Percentiles rank a stretch among this genome's conserved stretches.
Evolutionary conservation across 2,888 invertebrate species (phyloP).

Genomic region (Sphaerophoria rueppellii): DNA sequence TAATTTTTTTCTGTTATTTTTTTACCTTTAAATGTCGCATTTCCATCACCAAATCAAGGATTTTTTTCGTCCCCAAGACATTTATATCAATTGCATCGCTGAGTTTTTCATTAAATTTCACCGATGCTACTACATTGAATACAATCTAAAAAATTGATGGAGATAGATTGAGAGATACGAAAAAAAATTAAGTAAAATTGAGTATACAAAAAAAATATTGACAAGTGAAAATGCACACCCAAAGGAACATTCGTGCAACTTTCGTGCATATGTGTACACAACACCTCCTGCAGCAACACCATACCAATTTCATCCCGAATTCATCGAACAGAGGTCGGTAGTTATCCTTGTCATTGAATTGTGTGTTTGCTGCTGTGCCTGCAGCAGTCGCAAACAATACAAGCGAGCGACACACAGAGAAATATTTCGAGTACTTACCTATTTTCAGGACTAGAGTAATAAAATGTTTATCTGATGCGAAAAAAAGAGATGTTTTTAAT

Average conservation of each 20-base stretch:
- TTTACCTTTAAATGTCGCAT: slow-evolving; percentile 81
- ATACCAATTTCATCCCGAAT: neutral
- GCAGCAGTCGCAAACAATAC: slow-evolving; percentile 21
- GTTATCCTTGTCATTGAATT: slow-evolving; percentile 66
- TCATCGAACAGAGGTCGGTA: slow-evolving; percentile 9
- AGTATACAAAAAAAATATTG: slow-evolving; percentile 62
- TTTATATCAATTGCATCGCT: slow-evolving; percentile 82
- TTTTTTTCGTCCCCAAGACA: slow-evolving; percentile 82
- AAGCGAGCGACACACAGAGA: slow-evolving; percentile 8
- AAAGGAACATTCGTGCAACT: slow-evolving; percentile 63
- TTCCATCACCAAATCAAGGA: slow-evolving; percentile 81
- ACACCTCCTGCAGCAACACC: neutral
- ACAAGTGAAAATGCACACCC: slow-evolving; percentile 15
- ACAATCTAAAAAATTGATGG: slow-evolving; percentile 78
- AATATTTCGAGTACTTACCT: slow-evolving; percentile 33
- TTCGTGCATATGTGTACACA: slow-evolving; percentile 25
- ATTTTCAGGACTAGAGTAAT: slow-evolving; percentile 71
- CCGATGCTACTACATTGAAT: slow-evolving; percentile 82
- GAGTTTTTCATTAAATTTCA: slow-evolving; percentile 82
- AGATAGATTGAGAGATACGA: slow-evolving; percentile 67
- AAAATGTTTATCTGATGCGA: slow-evolving; percentile 70
- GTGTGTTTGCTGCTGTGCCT: slow-evolving; percentile 37
- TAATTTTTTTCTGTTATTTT: slow-evolving; percentile 17
- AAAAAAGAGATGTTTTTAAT: slow-evolving; percentile 67
- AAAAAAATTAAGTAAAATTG: slow-evolving; percentile 73